Evolutionary conservation across 2,113 vertebrate genomes (phyloP).

Genomic region (Dolichallabes microphthalmus): DNA sequence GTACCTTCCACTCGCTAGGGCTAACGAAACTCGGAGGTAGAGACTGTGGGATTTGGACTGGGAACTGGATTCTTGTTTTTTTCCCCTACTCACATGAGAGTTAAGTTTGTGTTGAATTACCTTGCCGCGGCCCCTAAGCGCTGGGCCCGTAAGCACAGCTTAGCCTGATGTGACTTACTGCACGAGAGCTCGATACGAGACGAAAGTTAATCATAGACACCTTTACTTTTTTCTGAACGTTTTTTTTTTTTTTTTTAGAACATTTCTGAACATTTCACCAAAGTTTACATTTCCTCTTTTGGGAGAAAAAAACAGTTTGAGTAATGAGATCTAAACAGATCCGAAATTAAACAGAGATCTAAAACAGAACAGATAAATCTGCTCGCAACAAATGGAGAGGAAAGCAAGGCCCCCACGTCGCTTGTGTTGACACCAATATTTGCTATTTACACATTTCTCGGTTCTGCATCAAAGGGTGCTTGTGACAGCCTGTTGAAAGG

Average conservation of each 20-base stretch:
- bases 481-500: constrained; percentile 31
- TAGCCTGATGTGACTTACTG: constrained; percentile 36
- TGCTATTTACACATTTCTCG: constrained; percentile 55
- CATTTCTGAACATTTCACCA: constrained; percentile 30
- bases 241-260: too few species aligned
- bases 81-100: not conserved
- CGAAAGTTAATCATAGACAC: not conserved
- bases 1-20: constrained; percentile 1
- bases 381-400: constrained; percentile 28
- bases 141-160: constrained; percentile 39
- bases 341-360: too few species aligned
- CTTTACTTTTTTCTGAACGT: not conserved
- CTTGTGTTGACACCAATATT: constrained; percentile 48
- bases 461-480: constrained; percentile 14
- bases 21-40: constrained; percentile 17
- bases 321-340: constrained; percentile 65
- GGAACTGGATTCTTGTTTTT: constrained; percentile 16
- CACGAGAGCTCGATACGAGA: not conserved
- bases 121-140: constrained; percentile 21
- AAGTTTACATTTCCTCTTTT: constrained; percentile 67
- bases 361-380: constrained; percentile 30
- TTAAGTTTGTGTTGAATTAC: constrained; percentile 48
- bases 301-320: constrained; percentile 50
- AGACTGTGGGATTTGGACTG: constrained; percentile 25
- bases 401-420: constrained; percentile 4